A percentile compares a stretch with the other conserved stretches of the same genome.
Conservation (phyloP, 2,797 vertebrate species). For the Myotis findleyi region DNA sequence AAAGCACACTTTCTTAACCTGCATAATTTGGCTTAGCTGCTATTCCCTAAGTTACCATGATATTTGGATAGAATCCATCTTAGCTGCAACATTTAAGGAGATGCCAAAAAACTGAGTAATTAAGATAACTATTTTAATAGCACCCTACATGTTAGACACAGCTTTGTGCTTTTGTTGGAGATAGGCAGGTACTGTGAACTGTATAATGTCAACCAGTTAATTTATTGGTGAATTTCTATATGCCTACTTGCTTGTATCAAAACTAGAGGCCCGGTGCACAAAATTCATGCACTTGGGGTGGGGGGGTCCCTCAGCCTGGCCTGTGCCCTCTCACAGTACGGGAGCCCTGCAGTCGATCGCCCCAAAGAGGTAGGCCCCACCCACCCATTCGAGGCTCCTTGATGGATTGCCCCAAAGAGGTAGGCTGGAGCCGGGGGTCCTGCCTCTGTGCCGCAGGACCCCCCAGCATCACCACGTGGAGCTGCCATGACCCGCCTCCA, state of each 20-base stretch:
- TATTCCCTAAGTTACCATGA: not conserved
- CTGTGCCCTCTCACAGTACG: too few species aligned
- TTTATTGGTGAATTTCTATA: conserved; percentile 24
- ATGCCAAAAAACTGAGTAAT: not conserved
- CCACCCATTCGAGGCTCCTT: too few species aligned
- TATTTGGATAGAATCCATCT: not conserved
- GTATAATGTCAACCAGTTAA: not conserved
- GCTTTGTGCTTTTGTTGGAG: not conserved
- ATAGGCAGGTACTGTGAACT: not conserved
- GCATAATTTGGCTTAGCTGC: conserved; percentile 27
- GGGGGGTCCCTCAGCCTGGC: too few species aligned
- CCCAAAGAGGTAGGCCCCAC: too few species aligned
- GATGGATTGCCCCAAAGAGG: too few species aligned
- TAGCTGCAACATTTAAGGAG: not conserved
- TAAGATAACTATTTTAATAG: not conserved
- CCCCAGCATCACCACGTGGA: too few species aligned
- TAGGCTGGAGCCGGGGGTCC: too few species aligned
- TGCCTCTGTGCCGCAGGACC: too few species aligned
- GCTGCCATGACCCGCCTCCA: too few species aligned
- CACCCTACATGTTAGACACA: not conserved
- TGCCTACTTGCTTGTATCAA: not conserved
- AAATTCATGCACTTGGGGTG: too few species aligned
- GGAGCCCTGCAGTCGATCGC: too few species aligned
- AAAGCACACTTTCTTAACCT: not conserved
- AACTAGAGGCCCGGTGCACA: not conserved